Evolutionary conservation across 2,113 vertebrate species (phyloP), one percentile per base, ranked within the genome.

Genomic region (Pyrgilauda ruficollis): DNA sequence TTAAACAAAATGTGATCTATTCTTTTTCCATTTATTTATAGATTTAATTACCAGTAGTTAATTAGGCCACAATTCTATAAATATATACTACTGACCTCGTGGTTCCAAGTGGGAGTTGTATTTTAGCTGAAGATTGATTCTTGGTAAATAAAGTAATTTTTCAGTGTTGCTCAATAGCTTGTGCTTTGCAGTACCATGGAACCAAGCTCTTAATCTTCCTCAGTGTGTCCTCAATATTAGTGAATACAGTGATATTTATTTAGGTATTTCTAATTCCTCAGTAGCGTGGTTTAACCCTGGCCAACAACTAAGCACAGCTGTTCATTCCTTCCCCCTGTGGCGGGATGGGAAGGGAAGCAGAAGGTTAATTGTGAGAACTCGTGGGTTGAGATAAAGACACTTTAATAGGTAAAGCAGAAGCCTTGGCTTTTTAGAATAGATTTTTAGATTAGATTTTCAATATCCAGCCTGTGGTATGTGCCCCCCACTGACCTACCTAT

Each of bases 1-100:
- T 94, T 84, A 78, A 93, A 92, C 59, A 87, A 94, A 94, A 75
- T 28, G 47, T 11, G 14, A 49, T 87, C 61, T 84, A 28, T 81
- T 81, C 1, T 89, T 86, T 67, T 74, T 7, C 43, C 8, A 21
- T 58, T 89, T 92, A 92, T 91, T 94, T 94, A 84, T 93, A 82
- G 80, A 66, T 85, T 87, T 81, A 91, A 94, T 93, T 91, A 44
- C 15, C 35, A 37, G 22, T 68, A 87, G 41, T 72, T 81, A 84
- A 84, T 92, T 95, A 86, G 41, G 49, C 17, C 68, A 35, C 26
- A 43, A 17, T 84, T 94, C 41, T 46, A 76, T 73, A 94, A 94
- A 89, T 72, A 75, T 18, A 27, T 76, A 46, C 61, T 64, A 64
- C 37, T 87, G 47, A 46, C 77, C 61, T 72, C 18, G 2, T 88